A percentile compares a stretch with the other conserved stretches of the same genome.
These are phyloP conservation scores for Lycaena phlaeas DNA, from an alignment of 2,888 invertebrate genomes.

Conservation along the genomic window DNA sequence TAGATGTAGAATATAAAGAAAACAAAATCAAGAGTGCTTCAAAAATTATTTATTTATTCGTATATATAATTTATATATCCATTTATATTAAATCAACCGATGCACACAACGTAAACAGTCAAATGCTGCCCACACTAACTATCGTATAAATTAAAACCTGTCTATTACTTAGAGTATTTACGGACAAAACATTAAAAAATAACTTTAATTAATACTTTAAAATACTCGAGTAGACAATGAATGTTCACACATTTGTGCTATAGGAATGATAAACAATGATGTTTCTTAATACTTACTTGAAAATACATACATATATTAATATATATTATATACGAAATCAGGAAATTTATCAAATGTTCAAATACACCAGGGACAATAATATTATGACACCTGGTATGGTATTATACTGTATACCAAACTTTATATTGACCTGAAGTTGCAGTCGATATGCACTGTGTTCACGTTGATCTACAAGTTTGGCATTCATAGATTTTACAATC, in stretches of 20 bases:
- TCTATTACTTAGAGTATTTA: constrained; percentile 16
- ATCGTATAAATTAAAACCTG: constrained; percentile 12
- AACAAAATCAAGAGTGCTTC: constrained; percentile 59
- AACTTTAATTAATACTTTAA: constrained; percentile 45
- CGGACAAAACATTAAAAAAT: constrained; percentile 9
- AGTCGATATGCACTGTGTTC: too few relatives aligned
- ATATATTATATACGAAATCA: not conserved
- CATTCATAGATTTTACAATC: too few relatives aligned
- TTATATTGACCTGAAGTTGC: too few relatives aligned
- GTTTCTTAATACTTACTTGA: not conserved
- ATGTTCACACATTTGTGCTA: constrained; percentile 28
- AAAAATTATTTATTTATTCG: constrained; percentile 71
- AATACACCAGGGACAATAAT: too few relatives aligned
- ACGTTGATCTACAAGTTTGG: too few relatives aligned
- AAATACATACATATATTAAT: constrained; percentile 5
- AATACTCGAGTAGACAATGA: constrained; percentile 35
- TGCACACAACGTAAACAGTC: constrained; percentile 57
- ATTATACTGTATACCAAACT: too few relatives aligned
- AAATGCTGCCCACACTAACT: constrained; percentile 28
- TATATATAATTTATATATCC: constrained; percentile 72
- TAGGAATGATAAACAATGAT: constrained; percentile 21
- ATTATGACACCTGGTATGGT: too few relatives aligned
- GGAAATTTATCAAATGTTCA: not conserved
- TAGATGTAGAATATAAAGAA: constrained; percentile 33
- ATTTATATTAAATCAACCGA: constrained; percentile 65